Percentiles rank a stretch among this genome's conserved stretches.
Conservation (phyloP, 2,113 vertebrate species). For the Heterotilapia buettikoferi region DNA sequence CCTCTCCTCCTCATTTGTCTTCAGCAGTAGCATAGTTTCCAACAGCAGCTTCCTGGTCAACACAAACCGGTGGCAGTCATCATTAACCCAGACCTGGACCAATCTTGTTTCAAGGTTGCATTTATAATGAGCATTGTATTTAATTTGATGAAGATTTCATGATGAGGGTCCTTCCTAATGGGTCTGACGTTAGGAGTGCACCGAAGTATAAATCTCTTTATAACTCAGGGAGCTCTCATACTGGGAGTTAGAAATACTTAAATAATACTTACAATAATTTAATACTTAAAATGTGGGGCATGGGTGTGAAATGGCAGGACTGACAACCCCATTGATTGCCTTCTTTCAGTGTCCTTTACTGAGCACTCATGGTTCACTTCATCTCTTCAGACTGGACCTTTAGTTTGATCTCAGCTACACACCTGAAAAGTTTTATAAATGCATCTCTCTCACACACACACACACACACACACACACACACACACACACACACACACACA, state of each 20-base stretch:
- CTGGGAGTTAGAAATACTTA: background rate
- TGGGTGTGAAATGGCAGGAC: background rate
- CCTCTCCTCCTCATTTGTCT: background rate
- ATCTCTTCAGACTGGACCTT: background rate
- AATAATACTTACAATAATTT: background rate
- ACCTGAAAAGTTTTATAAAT: background rate
- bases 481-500: no score
- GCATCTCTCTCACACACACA: no score
- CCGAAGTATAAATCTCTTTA: background rate
- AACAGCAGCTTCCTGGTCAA: background rate
- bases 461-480: no score
- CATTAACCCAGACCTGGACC: background rate
- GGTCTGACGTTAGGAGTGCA: background rate
- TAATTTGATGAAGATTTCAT: background rate
- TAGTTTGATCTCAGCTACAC: background rate
- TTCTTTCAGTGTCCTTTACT: background rate
- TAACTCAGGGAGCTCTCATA: background rate
- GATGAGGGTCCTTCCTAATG: background rate
- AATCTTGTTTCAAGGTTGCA: background rate
- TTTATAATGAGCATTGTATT: background rate
- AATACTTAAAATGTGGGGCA: background rate
- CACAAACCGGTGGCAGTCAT: background rate
- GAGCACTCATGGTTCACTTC: background rate
- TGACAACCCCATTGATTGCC: background rate
- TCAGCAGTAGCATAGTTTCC: background rate